phyloP scores from a whole-genome alignment of 2,888 invertebrate genomes.

The Eremobia ochroleuca region DNA sequence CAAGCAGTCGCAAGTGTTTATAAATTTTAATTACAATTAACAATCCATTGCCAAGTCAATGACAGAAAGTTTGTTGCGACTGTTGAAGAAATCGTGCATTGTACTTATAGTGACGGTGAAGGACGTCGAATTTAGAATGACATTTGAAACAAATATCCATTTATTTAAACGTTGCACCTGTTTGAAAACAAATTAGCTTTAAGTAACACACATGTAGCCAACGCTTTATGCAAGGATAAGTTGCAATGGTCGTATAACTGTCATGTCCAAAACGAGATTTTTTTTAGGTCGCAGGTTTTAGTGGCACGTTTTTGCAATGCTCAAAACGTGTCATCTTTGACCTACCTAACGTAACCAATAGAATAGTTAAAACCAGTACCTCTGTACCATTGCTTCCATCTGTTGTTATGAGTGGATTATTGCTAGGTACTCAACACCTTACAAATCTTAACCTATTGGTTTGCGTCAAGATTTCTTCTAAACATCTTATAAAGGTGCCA shows the following conservation, averaged over 20 bases:
- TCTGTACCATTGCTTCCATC: no score
- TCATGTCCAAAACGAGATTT: conserved; percentile 35
- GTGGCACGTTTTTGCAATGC: conserved; percentile 35
- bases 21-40: conserved; percentile 64
- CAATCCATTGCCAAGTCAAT: conserved; percentile 52
- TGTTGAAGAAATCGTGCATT: conserved; percentile 43
- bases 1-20: conserved; percentile 52
- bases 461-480: not conserved
- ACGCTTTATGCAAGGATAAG: not conserved
- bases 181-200: conserved; percentile 9
- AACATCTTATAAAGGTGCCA: not conserved
- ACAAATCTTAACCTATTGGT: no score
- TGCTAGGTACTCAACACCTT: not conserved
- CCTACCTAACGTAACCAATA: no score
- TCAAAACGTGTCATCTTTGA: conserved; percentile 62
- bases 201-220: not conserved
- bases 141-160: conserved; percentile 9
- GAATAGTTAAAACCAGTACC: no score
- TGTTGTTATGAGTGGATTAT: no score
- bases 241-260: conserved; percentile 32
- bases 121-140: not conserved
- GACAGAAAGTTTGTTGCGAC: conserved; percentile 51
- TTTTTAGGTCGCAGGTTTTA: conserved; percentile 40
- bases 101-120: conserved; percentile 14
- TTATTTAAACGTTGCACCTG: not conserved